Evolutionary conservation across 2,113 vertebrate species (phyloP).

Genomic region (Tragelaphus scriptus): DNA sequence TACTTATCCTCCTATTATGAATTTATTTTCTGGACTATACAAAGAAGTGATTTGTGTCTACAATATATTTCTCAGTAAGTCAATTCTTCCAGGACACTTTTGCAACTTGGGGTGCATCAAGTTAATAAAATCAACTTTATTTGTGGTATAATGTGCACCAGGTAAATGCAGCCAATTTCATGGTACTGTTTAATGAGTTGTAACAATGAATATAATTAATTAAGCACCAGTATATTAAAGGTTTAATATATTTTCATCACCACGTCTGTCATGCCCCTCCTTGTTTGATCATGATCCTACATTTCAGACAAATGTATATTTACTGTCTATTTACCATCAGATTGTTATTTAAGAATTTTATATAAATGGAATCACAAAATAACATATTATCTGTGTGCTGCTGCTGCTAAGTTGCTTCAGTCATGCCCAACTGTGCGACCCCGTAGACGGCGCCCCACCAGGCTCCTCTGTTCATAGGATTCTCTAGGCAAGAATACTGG

Average conservation of each 20-base stretch:
- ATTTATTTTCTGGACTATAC: neutral
- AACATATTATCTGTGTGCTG: neutral
- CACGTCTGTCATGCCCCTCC: neutral
- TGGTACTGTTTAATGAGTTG: neutral
- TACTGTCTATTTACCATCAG: neutral
- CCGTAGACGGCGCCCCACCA: neutral
- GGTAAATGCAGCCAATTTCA: neutral
- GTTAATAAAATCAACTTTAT: neutral
- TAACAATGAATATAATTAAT: neutral
- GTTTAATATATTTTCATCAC: neutral
- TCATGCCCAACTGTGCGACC: fast-evolving
- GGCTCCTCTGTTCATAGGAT: neutral
- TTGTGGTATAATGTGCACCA: neutral
- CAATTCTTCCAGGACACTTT: neutral
- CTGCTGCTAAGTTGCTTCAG: neutral
- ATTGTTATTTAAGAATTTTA: neutral
- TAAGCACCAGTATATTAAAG: neutral
- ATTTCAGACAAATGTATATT: neutral
- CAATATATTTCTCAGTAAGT: neutral
- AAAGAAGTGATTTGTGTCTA: neutral
- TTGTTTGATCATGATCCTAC: neutral
- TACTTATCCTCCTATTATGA: neutral
- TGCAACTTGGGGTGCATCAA: neutral
- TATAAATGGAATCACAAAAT: neutral
- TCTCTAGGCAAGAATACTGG: neutral